A percentile compares a stretch with the other conserved stretches of the same genome.
These are phyloP conservation scores for Campylorhamphus procurvoides DNA, from an alignment of 2,113 vertebrate species.

Conservation along the genomic window DNA sequence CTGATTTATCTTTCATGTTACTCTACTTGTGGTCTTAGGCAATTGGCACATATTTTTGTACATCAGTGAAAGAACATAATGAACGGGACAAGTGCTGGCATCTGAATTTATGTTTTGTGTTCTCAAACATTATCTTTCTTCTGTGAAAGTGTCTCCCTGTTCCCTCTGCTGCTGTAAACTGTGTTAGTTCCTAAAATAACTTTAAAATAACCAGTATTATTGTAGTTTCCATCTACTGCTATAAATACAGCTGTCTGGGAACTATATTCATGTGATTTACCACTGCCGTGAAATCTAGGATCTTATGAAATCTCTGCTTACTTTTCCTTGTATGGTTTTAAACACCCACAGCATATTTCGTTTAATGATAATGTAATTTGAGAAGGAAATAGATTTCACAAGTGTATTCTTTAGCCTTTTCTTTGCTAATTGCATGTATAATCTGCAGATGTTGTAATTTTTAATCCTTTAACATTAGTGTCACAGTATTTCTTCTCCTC, in stretches of 20 bases:
- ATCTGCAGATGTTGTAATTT: background rate
- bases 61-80: background rate
- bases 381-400: background rate
- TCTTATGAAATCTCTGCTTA: background rate
- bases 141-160: background rate
- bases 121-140: slow-evolving; percentile 9
- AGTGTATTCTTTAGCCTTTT: background rate
- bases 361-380: background rate
- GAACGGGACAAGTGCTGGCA: background rate
- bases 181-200: slow-evolving; percentile 33
- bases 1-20: background rate
- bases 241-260: slow-evolving; percentile 46
- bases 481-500: background rate
- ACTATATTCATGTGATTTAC: slow-evolving; percentile 26
- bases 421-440: background rate
- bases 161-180: background rate
- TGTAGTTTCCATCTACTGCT: slow-evolving; percentile 16
- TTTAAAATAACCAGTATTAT: slow-evolving; percentile 16
- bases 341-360: background rate
- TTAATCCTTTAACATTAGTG: background rate
- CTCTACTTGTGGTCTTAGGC: background rate
- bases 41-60: background rate
- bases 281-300: background rate
- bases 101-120: background rate
- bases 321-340: slow-evolving; percentile 7